phyloP scores from a whole-genome alignment of 1,140 invertebrate species.

The Lysiphlebus fabarum region DNA sequence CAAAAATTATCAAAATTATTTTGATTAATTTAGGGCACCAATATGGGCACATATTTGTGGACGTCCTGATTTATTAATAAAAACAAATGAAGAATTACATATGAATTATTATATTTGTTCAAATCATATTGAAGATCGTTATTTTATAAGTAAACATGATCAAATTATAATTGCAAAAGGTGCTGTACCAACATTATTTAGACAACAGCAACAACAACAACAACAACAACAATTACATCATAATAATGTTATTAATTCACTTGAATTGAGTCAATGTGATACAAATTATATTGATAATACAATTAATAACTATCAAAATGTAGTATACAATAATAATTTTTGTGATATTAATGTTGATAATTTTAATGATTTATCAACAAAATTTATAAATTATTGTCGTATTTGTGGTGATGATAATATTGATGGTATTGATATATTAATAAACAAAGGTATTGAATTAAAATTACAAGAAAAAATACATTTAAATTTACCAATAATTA shows the following conservation, averaged over 20 bases:
- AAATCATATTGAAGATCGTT: constrained; percentile 35
- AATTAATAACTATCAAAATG: constrained; percentile 6
- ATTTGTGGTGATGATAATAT: constrained; percentile 24
- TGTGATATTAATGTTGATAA: constrained; percentile 12
- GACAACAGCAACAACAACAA: not conserved
- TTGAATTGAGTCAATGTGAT: constrained; percentile 13
- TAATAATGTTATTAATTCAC: constrained; percentile 9
- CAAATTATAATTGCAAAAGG: constrained; percentile 29
- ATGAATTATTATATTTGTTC: constrained; percentile 37
- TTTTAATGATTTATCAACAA: constrained; percentile 15
- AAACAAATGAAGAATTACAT: constrained; percentile 34
- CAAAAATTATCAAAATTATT: not conserved
- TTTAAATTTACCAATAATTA: constrained; percentile 36
- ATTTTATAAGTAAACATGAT: constrained; percentile 33
- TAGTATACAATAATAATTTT: constrained; percentile 12
- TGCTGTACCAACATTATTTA: constrained; percentile 33
- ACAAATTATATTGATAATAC: not conserved
- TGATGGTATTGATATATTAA: constrained; percentile 38
- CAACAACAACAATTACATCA: not conserved
- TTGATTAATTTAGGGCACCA: constrained; percentile 28
- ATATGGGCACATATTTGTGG: constrained; percentile 35
- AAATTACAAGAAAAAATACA: constrained; percentile 38
- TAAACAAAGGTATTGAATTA: constrained; percentile 26
- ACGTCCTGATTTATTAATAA: constrained; percentile 31
- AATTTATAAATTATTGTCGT: constrained; percentile 22